phyloP scores from a whole-genome alignment of 2,113 vertebrate species.

The Ceyx margarethae region DNA sequence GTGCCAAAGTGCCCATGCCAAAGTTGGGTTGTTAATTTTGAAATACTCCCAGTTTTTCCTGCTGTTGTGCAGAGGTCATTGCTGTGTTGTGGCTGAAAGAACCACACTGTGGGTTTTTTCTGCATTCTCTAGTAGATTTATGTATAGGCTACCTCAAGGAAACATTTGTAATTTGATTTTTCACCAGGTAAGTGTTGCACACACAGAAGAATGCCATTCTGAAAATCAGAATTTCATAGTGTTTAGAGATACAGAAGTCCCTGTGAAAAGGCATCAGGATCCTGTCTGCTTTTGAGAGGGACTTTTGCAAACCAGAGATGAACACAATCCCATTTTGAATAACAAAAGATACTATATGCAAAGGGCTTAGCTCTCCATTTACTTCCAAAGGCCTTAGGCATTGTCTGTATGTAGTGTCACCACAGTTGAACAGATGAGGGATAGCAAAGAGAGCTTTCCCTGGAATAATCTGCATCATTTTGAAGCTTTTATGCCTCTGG shows the following conservation, averaged over 20 bases:
- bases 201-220: background rate
- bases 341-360: background rate
- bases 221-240: background rate
- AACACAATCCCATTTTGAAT: background rate
- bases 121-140: background rate
- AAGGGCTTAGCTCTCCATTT: background rate
- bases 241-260: background rate
- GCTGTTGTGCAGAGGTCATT: background rate
- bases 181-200: background rate
- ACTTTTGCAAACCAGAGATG: background rate
- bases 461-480: background rate
- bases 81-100: background rate
- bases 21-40: background rate
- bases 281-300: background rate
- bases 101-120: background rate
- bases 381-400: background rate
- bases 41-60: background rate
- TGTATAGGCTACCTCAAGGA: constrained; percentile 13
- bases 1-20: background rate
- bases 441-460: background rate
- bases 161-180: background rate
- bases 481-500: background rate
- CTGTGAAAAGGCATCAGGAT: background rate
- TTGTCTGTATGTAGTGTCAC: background rate
- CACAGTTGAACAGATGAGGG: background rate